phyloP scores from a whole-genome alignment of 2,888 invertebrate species.

The Monopis laevigella region DNA sequence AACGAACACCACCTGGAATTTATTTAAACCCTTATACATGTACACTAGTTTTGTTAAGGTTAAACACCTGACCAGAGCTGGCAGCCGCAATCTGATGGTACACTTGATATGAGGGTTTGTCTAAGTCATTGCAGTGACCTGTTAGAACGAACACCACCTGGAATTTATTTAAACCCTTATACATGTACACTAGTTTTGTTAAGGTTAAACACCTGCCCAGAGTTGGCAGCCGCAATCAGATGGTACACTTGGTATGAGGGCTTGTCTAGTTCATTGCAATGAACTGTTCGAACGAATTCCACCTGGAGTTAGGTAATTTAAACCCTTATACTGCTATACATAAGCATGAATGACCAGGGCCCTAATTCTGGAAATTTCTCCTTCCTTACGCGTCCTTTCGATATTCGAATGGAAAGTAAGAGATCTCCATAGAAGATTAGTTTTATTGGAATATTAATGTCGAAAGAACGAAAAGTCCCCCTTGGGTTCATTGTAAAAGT shows the following conservation, averaged over 20 bases:
- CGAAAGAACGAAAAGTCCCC: no score
- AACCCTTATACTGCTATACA: no score
- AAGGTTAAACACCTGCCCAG: constrained; percentile 77
- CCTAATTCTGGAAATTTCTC: no score
- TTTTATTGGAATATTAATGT: no score
- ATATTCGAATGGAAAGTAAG: no score
- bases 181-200: constrained; percentile 76
- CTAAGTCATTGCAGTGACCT: constrained; percentile 72
- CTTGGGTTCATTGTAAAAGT: no score
- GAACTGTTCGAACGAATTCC: constrained; percentile 78
- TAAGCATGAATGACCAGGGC: no score
- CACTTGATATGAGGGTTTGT: constrained; percentile 71
- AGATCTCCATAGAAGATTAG: no score
- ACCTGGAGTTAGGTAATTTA: constrained; percentile 67
- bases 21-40: no score
- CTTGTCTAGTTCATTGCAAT: constrained; percentile 70
- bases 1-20: constrained; percentile 74
- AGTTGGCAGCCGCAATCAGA: constrained; percentile 75
- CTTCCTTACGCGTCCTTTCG: no score
- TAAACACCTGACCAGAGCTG: constrained; percentile 78
- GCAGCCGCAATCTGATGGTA: constrained; percentile 77
- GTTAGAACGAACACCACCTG: constrained; percentile 81
- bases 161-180: no score
- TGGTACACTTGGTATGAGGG: constrained; percentile 75
- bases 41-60: constrained; percentile 75